These are phyloP conservation scores for Silurus asotus DNA, from an alignment of 2,113 vertebrate species.

Conservation along the genomic window DNA sequence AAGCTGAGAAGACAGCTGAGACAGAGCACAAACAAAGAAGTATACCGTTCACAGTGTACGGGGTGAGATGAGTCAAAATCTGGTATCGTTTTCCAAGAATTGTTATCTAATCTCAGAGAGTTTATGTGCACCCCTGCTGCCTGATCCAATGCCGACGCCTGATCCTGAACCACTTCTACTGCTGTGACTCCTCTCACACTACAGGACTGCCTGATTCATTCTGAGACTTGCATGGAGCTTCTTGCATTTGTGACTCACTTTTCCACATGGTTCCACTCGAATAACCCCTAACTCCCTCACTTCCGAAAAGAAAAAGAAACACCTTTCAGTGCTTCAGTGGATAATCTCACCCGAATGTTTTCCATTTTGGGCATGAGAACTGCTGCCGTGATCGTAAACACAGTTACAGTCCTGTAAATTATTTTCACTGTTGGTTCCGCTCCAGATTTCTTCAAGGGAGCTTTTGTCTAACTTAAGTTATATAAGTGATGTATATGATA, in stretches of 20 bases:
- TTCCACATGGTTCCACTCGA: neutral
- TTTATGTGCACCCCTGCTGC: neutral
- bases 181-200: neutral
- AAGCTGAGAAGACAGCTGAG: neutral
- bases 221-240: neutral
- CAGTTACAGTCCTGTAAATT: too few relatives aligned
- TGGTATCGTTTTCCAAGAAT: neutral
- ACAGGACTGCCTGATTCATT: neutral
- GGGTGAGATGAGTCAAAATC: neutral
- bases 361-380: neutral
- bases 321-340: neutral
- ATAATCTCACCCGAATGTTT: neutral
- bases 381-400: neutral
- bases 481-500: too few relatives aligned
- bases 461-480: neutral
- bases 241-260: neutral
- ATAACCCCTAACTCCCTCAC: neutral
- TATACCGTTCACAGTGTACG: neutral
- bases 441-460: neutral
- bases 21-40: neutral
- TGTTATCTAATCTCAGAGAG: neutral
- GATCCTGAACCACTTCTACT: neutral
- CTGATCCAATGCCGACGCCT: neutral
- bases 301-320: neutral
- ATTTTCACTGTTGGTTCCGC: neutral